A percentile compares a stretch with the other conserved stretches of the same genome.
These are phyloP conservation scores for Brachyistius frenatus DNA, from an alignment of 2,113 vertebrate species.

Conservation along the genomic window DNA sequence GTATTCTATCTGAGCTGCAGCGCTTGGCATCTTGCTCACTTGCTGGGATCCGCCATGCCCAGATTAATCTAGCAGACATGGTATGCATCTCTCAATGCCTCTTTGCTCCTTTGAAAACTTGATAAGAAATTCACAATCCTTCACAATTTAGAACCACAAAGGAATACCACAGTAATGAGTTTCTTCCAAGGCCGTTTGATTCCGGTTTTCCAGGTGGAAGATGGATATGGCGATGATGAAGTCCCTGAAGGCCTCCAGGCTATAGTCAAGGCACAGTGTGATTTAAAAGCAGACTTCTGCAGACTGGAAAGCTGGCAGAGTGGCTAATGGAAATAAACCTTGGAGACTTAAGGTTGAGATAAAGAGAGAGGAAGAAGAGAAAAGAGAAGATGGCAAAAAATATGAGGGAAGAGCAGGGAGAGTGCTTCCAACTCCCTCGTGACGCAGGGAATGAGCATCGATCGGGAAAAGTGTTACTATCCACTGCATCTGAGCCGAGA, in stretches of 20 bases:
- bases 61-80: constrained; percentile 73
- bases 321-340: constrained; percentile 71
- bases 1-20: constrained; percentile 43
- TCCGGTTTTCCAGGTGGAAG: constrained; percentile 70
- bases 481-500: constrained; percentile 57
- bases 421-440: constrained; percentile 67
- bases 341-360: constrained; percentile 59
- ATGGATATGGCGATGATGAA: constrained; percentile 61
- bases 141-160: constrained; percentile 74
- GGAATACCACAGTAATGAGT: constrained; percentile 78
- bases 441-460: constrained; percentile 62
- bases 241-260: constrained; percentile 68
- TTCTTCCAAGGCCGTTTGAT: constrained; percentile 72
- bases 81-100: constrained; percentile 44
- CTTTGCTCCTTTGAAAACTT: constrained; percentile 65
- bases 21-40: constrained; percentile 50
- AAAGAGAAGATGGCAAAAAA: constrained; percentile 46
- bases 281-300: constrained; percentile 74
- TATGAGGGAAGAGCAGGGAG: constrained; percentile 45
- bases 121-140: constrained; percentile 73
- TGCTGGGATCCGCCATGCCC: constrained; percentile 51
- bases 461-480: constrained; percentile 59
- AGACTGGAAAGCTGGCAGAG: constrained; percentile 63
- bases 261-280: constrained; percentile 60
- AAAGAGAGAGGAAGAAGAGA: constrained; percentile 52